Base-by-base conservation (phyloP, 2,797 vertebrate genomes). In the Argentina silus region DNA sequence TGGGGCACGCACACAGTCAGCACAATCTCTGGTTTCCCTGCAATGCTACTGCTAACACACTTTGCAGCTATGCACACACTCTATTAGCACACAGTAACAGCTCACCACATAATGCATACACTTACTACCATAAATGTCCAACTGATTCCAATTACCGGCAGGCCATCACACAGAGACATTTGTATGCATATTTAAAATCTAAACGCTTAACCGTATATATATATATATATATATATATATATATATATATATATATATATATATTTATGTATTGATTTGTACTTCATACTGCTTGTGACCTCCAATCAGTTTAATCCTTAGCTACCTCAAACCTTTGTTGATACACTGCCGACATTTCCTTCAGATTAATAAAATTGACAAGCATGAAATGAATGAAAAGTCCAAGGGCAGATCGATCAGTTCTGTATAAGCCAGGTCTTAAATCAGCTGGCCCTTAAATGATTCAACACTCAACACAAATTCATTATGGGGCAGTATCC, bases 301-400 rank as follows among this genome's bases (percentile, higher is more conserved):
- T 87, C 81, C 77, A 77, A 86, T 85, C 70, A 78, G 45, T 67
- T 19, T 73, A 51, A 75, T 70, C 81, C 70, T 83, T 69, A 73
- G 70, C 66, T 67, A 55, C 71, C 62, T 78, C 44, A 68, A 67
- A 9, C 27, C 69, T 80, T 62, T 63, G 73, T 73, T 76, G 79
- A 86, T 75, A 79, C 80, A 47, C 65, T 81, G 57, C 72, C 80
- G 75, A 74, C 81, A 55, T 73, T 72, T 70, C 78, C 17, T 69
- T 75, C 64, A 72, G n/a, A 76, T 79, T 50, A 78, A 86, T 57
- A 70, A 79, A 72, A 81, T 70, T 78, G 78, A 81, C 72, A 78
- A 66, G 55, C 79, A 75, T 78, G 60, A 81, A 85, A 84, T 84
- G 59, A 89, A 85, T 80, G 69, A 67, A 62, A 70, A 73, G 69